Evolutionary conservation across 2,113 vertebrate species (phyloP).

Genomic region (Lepidothrix coronata): DNA sequence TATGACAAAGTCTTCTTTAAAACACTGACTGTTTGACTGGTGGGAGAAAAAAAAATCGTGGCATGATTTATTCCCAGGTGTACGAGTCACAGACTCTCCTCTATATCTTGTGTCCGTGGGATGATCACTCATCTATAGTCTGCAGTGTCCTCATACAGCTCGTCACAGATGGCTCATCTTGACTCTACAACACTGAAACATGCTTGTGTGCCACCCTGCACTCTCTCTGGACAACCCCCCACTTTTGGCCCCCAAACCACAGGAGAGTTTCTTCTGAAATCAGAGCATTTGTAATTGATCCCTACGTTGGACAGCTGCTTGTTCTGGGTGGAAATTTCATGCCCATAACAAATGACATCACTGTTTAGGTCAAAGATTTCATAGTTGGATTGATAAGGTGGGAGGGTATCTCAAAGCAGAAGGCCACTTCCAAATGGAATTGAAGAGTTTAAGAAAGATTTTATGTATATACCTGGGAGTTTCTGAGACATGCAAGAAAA

Average conservation of each 20-base stretch:
- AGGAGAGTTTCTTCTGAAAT: background rate
- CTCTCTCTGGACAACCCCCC: background rate
- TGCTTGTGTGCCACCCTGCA: background rate
- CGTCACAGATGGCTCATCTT: background rate
- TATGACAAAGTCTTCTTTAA: slow-evolving; percentile 69
- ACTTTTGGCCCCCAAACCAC: accelerated
- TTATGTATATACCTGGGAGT: background rate
- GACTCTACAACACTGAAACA: slow-evolving; percentile 15
- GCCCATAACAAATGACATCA: accelerated
- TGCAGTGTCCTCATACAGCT: slow-evolving; percentile 34
- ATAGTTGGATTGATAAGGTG: background rate
- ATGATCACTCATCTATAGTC: slow-evolving; percentile 39
- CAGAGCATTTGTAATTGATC: background rate
- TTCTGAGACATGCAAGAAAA: background rate
- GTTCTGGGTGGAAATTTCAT: background rate
- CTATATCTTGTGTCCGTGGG: slow-evolving; percentile 41
- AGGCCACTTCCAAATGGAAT: background rate
- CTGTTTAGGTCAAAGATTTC: background rate
- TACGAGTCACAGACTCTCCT: slow-evolving; percentile 15
- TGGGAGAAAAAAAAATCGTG: background rate
- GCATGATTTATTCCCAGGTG: slow-evolving; percentile 55
- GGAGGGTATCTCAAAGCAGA: background rate
- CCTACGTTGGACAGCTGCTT: background rate
- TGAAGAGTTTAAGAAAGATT: background rate
- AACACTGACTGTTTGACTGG: slow-evolving; percentile 56